These are phyloP conservation scores for Blastomussa wellsi DNA, from an alignment of 92 coral and sea anemone genomes.

Conservation along the genomic window DNA sequence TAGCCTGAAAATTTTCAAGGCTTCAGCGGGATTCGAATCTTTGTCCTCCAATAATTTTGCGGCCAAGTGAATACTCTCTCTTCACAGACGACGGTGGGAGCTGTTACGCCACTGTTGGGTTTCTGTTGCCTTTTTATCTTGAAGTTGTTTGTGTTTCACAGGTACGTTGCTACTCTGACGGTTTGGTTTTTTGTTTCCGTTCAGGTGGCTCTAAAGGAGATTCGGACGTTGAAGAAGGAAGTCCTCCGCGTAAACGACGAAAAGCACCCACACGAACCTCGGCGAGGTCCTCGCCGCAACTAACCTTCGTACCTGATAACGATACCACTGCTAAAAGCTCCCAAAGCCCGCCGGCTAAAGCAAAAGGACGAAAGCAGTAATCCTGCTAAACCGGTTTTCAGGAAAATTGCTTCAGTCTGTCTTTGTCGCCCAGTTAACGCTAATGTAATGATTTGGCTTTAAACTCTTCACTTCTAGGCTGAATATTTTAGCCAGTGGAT, in stretches of 20 bases:
- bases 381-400: neutral
- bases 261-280: conserved; percentile 27
- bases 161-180: neutral
- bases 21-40: no score
- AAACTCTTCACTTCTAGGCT: no score
- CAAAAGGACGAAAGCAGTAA: conserved; percentile 12
- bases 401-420: neutral
- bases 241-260: conserved; percentile 39
- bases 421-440: neutral
- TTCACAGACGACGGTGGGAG: no score
- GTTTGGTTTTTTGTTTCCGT: neutral
- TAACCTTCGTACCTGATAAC: conserved; percentile 18
- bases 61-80: no score
- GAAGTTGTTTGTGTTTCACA: neutral
- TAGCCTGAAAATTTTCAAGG: no score
- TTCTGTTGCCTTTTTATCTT: neutral
- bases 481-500: no score
- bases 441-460: neutral
- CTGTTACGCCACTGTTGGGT: neutral
- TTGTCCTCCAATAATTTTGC: no score
- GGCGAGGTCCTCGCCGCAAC: conserved; percentile 9
- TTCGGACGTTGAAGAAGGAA: conserved; percentile 30
- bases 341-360: neutral
- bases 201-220: conserved; percentile 23
- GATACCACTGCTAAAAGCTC: neutral